Percentiles rank a stretch among this genome's conserved stretches.
Evolutionary conservation across 2,797 vertebrate genomes (phyloP).

Genomic region (Acipenser oxyrinchus): DNA sequence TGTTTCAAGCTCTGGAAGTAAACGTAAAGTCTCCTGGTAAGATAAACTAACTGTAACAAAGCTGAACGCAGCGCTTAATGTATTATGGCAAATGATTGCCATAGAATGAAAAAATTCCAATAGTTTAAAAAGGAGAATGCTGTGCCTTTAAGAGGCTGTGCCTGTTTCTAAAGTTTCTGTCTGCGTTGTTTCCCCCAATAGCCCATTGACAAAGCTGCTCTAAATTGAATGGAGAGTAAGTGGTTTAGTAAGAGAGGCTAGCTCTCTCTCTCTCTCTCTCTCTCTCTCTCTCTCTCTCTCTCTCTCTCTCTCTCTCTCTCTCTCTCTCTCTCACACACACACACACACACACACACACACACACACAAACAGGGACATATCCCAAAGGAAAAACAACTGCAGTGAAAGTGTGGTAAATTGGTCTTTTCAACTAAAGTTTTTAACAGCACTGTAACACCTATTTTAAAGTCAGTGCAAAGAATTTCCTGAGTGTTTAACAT

Average conservation of each 20-base stretch:
- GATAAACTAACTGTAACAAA: no score
- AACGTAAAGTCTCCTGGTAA: background rate
- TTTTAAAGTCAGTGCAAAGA: no score
- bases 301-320: no score
- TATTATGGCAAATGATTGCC: constrained; percentile 50
- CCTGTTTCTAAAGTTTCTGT: constrained; percentile 76
- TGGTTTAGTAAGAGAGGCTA: constrained; percentile 74
- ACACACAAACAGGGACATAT: constrained; percentile 28
- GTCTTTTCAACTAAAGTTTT: no score
- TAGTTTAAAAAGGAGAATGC: constrained; percentile 50
- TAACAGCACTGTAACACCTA: no score
- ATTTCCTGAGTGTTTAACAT: no score
- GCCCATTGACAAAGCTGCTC: constrained; percentile 76
- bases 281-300: constrained; percentile 23
- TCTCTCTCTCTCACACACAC: constrained; percentile 39
- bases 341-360: constrained; percentile 35
- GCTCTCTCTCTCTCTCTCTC: constrained; percentile 46
- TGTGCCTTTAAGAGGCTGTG: constrained; percentile 73
- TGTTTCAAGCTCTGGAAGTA: no score
- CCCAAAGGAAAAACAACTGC: constrained; percentile 25
- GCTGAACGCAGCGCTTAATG: constrained; percentile 20
- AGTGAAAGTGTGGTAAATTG: no score
- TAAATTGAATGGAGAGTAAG: constrained; percentile 73
- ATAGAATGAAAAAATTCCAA: constrained; percentile 39
- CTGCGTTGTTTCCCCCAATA: constrained; percentile 78